These are phyloP conservation scores for Dromiciops gliroides DNA, from an alignment of 2,113 vertebrate species.

Conservation along the genomic window DNA sequence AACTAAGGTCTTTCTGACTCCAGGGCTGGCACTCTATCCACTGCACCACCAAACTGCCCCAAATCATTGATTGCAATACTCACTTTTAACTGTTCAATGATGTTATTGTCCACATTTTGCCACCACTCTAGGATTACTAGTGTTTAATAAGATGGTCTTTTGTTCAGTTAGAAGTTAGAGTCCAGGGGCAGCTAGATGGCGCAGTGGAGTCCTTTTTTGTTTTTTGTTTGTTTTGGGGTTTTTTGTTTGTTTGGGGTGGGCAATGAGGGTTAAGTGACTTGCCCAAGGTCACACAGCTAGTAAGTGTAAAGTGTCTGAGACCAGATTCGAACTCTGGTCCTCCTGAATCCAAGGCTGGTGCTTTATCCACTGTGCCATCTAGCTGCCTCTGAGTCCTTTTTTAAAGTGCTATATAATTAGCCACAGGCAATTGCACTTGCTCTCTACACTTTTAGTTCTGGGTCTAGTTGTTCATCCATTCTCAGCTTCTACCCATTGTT, in stretches of 20 bases:
- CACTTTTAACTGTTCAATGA: neutral
- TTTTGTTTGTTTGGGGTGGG: too few relatives aligned
- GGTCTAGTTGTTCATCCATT: neutral
- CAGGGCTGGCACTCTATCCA: neutral
- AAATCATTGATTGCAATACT: neutral
- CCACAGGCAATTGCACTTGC: neutral
- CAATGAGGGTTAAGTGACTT: too few relatives aligned
- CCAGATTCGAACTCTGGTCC: too few relatives aligned
- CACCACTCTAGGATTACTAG: neutral
- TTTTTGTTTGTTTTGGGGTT: too few relatives aligned
- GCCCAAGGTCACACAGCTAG: too few relatives aligned
- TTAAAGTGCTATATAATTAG: neutral
- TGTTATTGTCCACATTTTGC: neutral
- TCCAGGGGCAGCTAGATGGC: too few relatives aligned
- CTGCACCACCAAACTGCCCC: neutral
- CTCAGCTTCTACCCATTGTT: neutral
- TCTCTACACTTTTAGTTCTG: neutral
- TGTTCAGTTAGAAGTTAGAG: neutral
- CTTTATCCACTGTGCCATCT: too few relatives aligned
- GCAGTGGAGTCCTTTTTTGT: too few relatives aligned
- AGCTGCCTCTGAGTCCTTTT: too few relatives aligned
- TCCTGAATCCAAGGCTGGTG: too few relatives aligned
- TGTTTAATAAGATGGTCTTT: neutral
- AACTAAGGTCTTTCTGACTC: neutral
- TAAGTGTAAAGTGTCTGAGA: too few relatives aligned